Base-by-base conservation (phyloP, 2,113 vertebrate species). In the Ginglymostoma cirratum region DNA sequence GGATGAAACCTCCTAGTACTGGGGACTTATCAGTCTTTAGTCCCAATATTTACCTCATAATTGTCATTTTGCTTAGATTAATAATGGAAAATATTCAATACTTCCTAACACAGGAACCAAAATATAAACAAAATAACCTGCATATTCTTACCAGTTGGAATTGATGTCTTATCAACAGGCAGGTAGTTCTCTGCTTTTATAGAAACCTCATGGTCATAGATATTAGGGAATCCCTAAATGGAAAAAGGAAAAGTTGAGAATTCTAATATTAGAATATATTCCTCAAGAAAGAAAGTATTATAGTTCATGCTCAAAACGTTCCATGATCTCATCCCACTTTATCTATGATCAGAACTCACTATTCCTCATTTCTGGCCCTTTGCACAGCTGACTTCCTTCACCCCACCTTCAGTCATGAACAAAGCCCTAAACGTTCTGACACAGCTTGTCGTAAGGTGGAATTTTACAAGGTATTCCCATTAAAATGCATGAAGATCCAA, bases 141-240 rank as follows among this genome's bases (percentile, higher is more conserved):
- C 42, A 27, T 61, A 65, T 90, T 42, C 24, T n/a, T 96, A 99
- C 99, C 99, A 89, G 98, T 98, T 8, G 99, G 98, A 96, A 99
- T 98, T 14, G 98, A 97, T 24, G 97, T 98, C 96, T 97, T 97
- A 0, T 99, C 98, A 96, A 99, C 97, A 23, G 99, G 99, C 97
- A 99, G 97, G 97, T 98, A 99, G 96, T 97, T 97, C 94, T 98
- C 97, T 7, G 98, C 98, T 95, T 96, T 96, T 96, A 99, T 98
- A 52, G 98, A 98, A 95, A 99, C 97, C 95, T 98, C 96, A 0
- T 99, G 99, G 96, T 98, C 97, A 3, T 99, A 99, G 97, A 99
- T 97, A 96, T 98, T 97, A 0, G 27, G 96, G 15, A 97, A 97
- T 38, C 98, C 98, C 98, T 99, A 48, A 76, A 52, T 21, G 42